Evolutionary conservation across 2,888 invertebrate species (phyloP).

Genomic region (Trachelus troglodyta): DNA sequence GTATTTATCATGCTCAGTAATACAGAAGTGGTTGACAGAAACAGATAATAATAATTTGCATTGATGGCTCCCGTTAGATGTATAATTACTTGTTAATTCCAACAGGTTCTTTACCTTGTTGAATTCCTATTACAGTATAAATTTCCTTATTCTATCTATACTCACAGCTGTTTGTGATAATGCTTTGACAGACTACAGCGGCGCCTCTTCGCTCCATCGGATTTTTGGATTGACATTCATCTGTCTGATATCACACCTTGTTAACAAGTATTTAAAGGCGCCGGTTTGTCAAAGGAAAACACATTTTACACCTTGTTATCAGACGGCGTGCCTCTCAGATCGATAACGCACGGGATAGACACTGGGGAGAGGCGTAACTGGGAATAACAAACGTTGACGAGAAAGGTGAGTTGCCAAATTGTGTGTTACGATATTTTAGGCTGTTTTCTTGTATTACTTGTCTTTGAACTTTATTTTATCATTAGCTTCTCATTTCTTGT

Average conservation of each 20-base stretch:
- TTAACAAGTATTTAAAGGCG: not conserved
- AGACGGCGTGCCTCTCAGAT: not conserved
- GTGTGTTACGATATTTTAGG: not conserved
- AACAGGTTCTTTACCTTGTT: not conserved
- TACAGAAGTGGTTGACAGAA: not conserved
- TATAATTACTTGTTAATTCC: not conserved
- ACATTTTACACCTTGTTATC: not conserved
- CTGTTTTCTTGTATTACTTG: not conserved
- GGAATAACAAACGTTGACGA: not conserved
- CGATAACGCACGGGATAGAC: not conserved
- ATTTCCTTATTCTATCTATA: not conserved
- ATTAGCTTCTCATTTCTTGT: not conserved
- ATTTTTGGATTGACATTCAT: not conserved
- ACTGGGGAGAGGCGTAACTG: constrained; percentile 2
- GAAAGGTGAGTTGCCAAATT: not conserved
- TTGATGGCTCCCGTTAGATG: not conserved
- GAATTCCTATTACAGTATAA: not conserved
- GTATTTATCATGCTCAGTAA: not conserved
- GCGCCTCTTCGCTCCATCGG: not conserved
- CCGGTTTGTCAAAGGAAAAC: constrained; percentile 1
- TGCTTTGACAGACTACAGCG: not conserved
- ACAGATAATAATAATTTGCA: not conserved
- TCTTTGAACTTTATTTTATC: not conserved
- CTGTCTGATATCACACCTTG: not conserved
- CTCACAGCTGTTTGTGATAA: not conserved